These are phyloP conservation scores for Ailuropoda melanoleuca DNA, from an alignment of 2,113 vertebrate genomes.

Conservation along the genomic window DNA sequence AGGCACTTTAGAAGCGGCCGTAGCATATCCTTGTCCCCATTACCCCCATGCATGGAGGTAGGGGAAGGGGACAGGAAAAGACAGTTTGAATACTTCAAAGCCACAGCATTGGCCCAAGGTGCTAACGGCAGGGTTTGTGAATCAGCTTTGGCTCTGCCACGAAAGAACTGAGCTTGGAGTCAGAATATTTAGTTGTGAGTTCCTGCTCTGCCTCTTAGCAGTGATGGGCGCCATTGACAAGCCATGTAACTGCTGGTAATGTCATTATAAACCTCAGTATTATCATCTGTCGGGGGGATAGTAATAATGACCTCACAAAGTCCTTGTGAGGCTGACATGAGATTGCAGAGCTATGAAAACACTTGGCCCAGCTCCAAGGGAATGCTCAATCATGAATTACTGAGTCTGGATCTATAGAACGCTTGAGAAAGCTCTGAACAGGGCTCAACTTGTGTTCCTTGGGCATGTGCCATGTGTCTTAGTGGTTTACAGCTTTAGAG, in stretches of 20 bases:
- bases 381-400: not conserved
- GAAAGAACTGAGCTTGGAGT: not conserved
- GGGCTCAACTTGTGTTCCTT: not conserved
- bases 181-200: not conserved
- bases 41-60: fast-evolving
- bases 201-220: not conserved
- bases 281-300: no score
- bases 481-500: not conserved
- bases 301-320: not conserved
- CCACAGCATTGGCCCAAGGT: not conserved
- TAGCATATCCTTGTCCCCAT: not conserved
- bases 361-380: not conserved
- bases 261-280: not conserved
- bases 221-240: not conserved
- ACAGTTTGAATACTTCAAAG: not conserved
- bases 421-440: not conserved
- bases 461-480: not conserved
- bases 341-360: not conserved
- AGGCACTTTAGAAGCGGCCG: not conserved
- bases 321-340: not conserved
- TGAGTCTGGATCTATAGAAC: not conserved
- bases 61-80: not conserved
- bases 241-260: not conserved
- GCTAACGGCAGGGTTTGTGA: not conserved
- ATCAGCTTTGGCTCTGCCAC: not conserved